Base-by-base conservation (phyloP, 2,113 vertebrate genomes). In the Corydoras sp. region DNA sequence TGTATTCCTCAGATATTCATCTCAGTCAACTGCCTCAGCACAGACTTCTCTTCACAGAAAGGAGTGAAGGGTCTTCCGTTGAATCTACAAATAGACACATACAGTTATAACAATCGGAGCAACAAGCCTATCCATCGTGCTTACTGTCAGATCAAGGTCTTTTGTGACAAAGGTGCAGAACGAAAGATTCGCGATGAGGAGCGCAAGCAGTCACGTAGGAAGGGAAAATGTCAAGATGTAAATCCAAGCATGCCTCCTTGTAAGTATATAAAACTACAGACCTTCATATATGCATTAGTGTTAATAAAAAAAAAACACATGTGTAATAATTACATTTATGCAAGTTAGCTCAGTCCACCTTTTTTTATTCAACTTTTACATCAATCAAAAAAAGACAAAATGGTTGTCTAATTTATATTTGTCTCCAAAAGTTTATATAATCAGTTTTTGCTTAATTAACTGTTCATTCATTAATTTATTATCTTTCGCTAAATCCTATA, bases 141-240 rank as follows among this genome's bases (percentile, higher is more conserved):
- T 53, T 96, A 87, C 88, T 99, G 97, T 88, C 97, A 99, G 84
- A 99, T 99, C 74, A 99, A 99, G 82, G 97, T 99, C 74, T 99
- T 99, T 88, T 99, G 97, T 0, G 96, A 99, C 88, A 99, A 99
- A 88, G 97, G 97, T 29, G 97, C 97, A 0, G 97, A 99, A 75
- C 93, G 97, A 80, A 99, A 99, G 88, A 99, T 99, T 88, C 89
- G 97, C 13, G 97, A 99, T 43, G 97, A 99, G 86, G 97, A 99
- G 77, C 90, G 97, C 80, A 99, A 99, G 65, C 97, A 99, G 85
- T 96, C 95, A 76, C 95, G 97, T 77, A 88, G 96, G 92, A 99
- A 98, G 97, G 92, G 94, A 81, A 98, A 99, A 87, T 90, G 90
- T 58, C 15, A 83, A 7, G 94, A 93, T 3, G 84, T 87, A 81